phyloP scores from a whole-genome alignment of 2,113 vertebrate species.

The Indri indri region DNA sequence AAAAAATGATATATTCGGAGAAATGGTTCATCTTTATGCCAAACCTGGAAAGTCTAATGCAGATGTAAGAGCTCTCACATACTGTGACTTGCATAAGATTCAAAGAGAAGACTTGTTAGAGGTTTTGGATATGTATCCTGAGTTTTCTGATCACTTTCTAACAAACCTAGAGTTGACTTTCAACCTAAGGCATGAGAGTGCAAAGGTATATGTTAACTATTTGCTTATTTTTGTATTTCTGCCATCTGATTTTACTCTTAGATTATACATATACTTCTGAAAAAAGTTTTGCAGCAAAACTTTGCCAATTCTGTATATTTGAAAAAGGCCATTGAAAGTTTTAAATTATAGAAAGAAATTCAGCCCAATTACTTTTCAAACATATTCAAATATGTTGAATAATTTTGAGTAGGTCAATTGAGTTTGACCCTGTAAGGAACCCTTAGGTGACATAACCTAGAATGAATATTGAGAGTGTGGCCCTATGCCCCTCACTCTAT shows the following conservation, averaged over 20 bases:
- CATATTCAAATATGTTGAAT: conserved; percentile 21
- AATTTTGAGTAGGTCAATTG: conserved; percentile 40
- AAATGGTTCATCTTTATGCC: conserved; percentile 96
- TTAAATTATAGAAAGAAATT: conserved; percentile 13
- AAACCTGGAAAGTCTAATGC: conserved; percentile 98
- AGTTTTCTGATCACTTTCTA: conserved; percentile 97
- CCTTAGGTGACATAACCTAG: background rate
- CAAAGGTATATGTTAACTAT: conserved; percentile 86
- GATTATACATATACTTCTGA: background rate
- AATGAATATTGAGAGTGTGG: background rate
- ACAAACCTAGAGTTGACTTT: conserved; percentile 97
- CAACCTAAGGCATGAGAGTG: conserved; percentile 94
- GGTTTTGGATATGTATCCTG: conserved; percentile 99
- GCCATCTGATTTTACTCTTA: background rate
- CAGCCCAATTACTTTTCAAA: background rate
- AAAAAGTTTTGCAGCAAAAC: background rate
- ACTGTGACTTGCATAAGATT: conserved; percentile 98
- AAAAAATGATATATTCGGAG: conserved; percentile 99
- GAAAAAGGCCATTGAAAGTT: background rate
- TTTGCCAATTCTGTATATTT: background rate
- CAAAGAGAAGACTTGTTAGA: conserved; percentile 96
- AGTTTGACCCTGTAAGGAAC: background rate
- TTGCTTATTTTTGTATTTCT: background rate
- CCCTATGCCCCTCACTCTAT: background rate
- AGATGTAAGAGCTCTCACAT: conserved; percentile 96